Percentiles rank a stretch among this genome's conserved stretches.
Evolutionary conservation across 2,113 vertebrate species (phyloP).

Genomic region (Macrotis lagotis): DNA sequence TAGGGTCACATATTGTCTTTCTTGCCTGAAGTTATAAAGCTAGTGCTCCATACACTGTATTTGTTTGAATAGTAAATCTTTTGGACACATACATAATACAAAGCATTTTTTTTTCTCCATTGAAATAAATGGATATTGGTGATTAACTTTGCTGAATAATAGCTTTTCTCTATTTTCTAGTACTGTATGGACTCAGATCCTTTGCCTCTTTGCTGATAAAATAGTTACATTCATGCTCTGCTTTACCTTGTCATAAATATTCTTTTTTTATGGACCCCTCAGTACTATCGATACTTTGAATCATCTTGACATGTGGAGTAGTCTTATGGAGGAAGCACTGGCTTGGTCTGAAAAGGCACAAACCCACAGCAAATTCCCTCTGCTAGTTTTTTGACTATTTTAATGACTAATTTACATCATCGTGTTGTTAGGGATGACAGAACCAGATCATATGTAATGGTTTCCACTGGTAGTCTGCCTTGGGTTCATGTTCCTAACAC

Average conservation of each 20-base stretch:
- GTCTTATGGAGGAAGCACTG: not conserved
- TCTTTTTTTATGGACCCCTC: not conserved
- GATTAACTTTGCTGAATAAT: constrained; percentile 79
- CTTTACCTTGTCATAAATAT: not conserved
- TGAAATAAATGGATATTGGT: constrained; percentile 84
- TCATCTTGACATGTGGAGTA: not conserved
- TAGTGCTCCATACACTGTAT: constrained; percentile 77
- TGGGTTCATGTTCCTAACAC: not conserved
- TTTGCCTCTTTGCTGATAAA: not conserved
- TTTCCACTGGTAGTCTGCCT: not conserved
- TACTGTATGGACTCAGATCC: constrained; percentile 60
- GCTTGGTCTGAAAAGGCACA: not conserved
- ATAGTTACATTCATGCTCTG: constrained; percentile 20
- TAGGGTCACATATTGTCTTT: constrained; percentile 79
- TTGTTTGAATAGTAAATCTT: constrained; percentile 80
- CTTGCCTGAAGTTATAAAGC: constrained; percentile 76
- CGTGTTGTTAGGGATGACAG: accelerated
- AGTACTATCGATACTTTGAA: not conserved
- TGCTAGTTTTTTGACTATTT: not conserved
- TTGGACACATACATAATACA: constrained; percentile 81
- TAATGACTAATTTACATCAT: accelerated
- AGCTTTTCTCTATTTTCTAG: constrained; percentile 79
- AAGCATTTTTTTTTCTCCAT: constrained; percentile 78
- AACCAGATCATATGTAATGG: accelerated
- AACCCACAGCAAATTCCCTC: no score